Evolutionary conservation across 1,140 invertebrate genomes (phyloP).

Genomic region (Drosophila sucinea): DNA sequence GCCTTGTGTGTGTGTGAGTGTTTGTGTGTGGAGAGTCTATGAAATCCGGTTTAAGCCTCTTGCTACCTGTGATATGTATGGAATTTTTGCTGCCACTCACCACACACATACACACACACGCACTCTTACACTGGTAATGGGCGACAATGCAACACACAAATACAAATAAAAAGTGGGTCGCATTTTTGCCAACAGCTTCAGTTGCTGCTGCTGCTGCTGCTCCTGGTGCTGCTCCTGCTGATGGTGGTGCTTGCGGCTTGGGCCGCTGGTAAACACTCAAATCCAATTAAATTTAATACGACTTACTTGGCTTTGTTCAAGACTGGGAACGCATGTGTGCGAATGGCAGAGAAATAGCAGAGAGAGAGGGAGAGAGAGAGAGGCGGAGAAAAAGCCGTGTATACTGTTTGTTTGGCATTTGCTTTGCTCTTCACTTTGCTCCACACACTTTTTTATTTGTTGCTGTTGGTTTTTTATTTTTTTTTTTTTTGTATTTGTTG

Average conservation of each 20-base stretch:
- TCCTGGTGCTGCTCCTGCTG: neutral
- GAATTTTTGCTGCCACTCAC: conserved; percentile 59
- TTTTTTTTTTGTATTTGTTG: conserved; percentile 8
- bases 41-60: conserved; percentile 73
- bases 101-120: conserved; percentile 25
- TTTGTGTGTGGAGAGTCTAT: conserved; percentile 46
- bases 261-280: conserved; percentile 81
- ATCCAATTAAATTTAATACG: conserved; percentile 83
- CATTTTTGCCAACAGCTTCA: conserved; percentile 62
- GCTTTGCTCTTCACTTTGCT: conserved; percentile 47
- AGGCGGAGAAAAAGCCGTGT: conserved; percentile 19
- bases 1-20: neutral
- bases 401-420: conserved; percentile 70
- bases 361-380: neutral
- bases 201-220: conserved; percentile 46
- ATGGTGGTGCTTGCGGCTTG: conserved; percentile 62
- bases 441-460: conserved; percentile 37
- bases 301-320: conserved; percentile 71
- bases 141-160: conserved; percentile 25
- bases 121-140: conserved; percentile 14
- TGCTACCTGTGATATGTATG: conserved; percentile 76
- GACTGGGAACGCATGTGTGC: conserved; percentile 43
- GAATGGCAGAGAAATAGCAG: neutral
- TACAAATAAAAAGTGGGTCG: conserved; percentile 60
- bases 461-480: conserved; percentile 53